These are phyloP conservation scores for Chromobotia macracanthus DNA, from an alignment of 2,797 vertebrate species.

Conservation along the genomic window DNA sequence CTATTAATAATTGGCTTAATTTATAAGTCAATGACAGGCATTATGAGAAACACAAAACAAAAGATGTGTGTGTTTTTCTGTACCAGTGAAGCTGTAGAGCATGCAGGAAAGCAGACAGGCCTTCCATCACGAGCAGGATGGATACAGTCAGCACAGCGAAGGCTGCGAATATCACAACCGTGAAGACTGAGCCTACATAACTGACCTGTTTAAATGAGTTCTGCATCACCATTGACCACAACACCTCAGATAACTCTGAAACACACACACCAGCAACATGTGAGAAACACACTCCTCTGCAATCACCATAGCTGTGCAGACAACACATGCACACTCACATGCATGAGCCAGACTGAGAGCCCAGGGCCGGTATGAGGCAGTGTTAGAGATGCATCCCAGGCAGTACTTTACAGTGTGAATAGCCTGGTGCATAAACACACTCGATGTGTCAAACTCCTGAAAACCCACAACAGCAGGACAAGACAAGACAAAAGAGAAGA, in stretches of 20 bases:
- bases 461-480: not conserved
- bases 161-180: constrained; percentile 75
- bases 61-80: constrained; percentile 28
- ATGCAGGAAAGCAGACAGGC: constrained; percentile 85
- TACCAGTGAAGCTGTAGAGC: constrained; percentile 87
- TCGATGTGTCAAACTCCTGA: constrained; percentile 67
- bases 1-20: too few species aligned
- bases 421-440: constrained; percentile 85
- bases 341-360: constrained; percentile 84
- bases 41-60: not conserved
- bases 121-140: constrained; percentile 87
- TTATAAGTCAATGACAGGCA: too few species aligned
- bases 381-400: constrained; percentile 87
- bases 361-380: constrained; percentile 87
- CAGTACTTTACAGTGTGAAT: constrained; percentile 90
- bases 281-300: not conserved
- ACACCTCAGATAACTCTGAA: constrained; percentile 84
- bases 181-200: constrained; percentile 61
- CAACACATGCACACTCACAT: constrained; percentile 65
- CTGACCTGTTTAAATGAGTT: constrained; percentile 63
- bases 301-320: fast-evolving
- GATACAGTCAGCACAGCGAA: constrained; percentile 81
- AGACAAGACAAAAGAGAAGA: not conserved
- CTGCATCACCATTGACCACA: constrained; percentile 87
- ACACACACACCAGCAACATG: not conserved